Evolutionary conservation across 2,113 vertebrate genomes (phyloP).

Genomic region (Columbina picui): DNA sequence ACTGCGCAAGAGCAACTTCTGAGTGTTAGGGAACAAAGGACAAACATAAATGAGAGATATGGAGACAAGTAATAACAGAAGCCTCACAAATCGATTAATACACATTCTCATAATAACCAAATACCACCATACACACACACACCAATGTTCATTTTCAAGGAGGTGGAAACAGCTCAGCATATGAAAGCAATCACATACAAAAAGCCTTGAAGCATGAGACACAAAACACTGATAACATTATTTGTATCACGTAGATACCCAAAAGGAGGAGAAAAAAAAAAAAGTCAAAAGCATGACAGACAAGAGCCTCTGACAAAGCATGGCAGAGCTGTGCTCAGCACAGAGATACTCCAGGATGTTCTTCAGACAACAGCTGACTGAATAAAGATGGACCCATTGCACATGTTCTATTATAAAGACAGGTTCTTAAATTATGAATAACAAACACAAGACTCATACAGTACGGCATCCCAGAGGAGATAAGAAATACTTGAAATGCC

Average conservation of each 20-base stretch:
- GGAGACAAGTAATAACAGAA: not conserved
- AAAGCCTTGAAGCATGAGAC: not conserved
- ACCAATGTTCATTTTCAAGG: not conserved
- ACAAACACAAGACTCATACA: accelerated
- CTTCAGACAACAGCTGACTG: not conserved
- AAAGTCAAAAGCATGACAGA: not conserved
- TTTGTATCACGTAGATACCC: not conserved
- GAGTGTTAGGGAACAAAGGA: not conserved
- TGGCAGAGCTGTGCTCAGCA: not conserved
- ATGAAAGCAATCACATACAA: not conserved
- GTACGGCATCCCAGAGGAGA: not conserved
- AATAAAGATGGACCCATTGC: not conserved
- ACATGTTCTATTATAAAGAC: not conserved
- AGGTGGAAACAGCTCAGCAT: not conserved
- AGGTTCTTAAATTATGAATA: not conserved
- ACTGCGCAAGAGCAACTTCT: not conserved
- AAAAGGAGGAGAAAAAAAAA: not conserved
- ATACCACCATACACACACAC: not conserved
- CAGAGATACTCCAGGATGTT: not conserved
- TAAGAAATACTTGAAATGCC: not conserved
- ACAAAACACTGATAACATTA: not conserved
- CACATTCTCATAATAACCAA: not conserved
- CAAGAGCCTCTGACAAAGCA: not conserved
- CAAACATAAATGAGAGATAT: not conserved
- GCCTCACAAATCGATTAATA: not conserved